phyloP scores from a whole-genome alignment of 1,140 invertebrate genomes.

The Leptinotarsa defecta region DNA sequence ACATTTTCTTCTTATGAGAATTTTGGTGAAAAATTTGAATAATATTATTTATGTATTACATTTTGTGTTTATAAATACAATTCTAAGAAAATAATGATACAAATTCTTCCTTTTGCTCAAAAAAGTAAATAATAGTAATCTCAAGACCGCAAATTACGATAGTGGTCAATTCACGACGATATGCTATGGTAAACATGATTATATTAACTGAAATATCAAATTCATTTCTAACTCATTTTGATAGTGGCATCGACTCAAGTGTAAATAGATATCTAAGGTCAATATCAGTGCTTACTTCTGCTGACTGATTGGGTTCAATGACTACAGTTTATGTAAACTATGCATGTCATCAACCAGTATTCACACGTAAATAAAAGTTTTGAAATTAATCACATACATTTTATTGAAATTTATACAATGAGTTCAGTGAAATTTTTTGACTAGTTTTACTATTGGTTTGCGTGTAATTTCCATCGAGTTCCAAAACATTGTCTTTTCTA shows the following conservation, averaged over 20 bases:
- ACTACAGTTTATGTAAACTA: neutral
- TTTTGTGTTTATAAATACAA: no score
- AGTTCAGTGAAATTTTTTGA: neutral
- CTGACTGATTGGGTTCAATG: conserved; percentile 1
- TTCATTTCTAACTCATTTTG: neutral
- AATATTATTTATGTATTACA: no score
- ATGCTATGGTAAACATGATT: no score
- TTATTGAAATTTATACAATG: neutral
- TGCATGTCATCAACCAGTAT: neutral
- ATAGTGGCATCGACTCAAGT: neutral
- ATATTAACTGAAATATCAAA: no score
- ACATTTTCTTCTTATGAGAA: no score
- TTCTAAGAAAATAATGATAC: no score
- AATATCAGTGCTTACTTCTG: neutral
- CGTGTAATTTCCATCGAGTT: neutral
- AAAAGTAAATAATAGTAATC: no score
- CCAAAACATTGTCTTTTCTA: conserved; percentile 15
- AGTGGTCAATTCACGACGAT: no score
- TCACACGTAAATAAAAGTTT: neutral
- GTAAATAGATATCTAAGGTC: conserved; percentile 2
- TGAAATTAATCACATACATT: neutral
- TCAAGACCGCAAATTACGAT: no score
- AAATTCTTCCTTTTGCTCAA: no score
- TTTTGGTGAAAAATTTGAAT: no score
- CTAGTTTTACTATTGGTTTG: neutral